Evolutionary conservation across 2,113 vertebrate genomes (phyloP), one percentile per base, ranked within the genome.

Genomic region (Mionectes macconnelli): DNA sequence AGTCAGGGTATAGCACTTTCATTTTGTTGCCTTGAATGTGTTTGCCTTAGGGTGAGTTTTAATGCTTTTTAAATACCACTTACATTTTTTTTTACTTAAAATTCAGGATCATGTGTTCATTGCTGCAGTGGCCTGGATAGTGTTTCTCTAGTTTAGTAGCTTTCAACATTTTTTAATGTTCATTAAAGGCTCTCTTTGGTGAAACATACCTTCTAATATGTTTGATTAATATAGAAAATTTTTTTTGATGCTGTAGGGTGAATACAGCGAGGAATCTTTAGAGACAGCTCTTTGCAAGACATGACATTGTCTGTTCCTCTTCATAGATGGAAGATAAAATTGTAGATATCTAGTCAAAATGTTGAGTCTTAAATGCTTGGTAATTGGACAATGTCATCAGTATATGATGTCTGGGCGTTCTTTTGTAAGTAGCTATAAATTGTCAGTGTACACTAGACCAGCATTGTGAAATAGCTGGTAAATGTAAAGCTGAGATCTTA

Each of bases 401-500:
- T 35, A 3, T 78, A 4, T n/a, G 42, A 31, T 27, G 5, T 62
- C 8, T 40, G 4, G 1, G 3, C 7, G 5, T 0, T 64, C 52
- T 75, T 83, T 78, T 79, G 1, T 56, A 40, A 59, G 19, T 67
- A 53, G 30, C 40, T 64, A 16, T 27, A 39, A 45, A 16, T 83
- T 5, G 2, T n/a, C n/a, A 57, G 10, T 2, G 2, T 56, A 9
- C 2, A 0, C 1, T 59, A 25, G 23, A 40, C 6, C 22, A 50
- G 30, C 23, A 20, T 62, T 84, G 14, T 57, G 24, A 76, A 93
- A 33, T 42, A 72, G 22, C 6, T 56, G 12, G 1, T 66, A 33
- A 60, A 14, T 60, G 40, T 17, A 76, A 75, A 79, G 24, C 40
- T 42, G 63, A 81, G 9, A 18, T 66, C 14, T 55, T 37, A n/a